Evolutionary conservation across 2,797 vertebrate species (phyloP).

Genomic region (Scleropages formosus): DNA sequence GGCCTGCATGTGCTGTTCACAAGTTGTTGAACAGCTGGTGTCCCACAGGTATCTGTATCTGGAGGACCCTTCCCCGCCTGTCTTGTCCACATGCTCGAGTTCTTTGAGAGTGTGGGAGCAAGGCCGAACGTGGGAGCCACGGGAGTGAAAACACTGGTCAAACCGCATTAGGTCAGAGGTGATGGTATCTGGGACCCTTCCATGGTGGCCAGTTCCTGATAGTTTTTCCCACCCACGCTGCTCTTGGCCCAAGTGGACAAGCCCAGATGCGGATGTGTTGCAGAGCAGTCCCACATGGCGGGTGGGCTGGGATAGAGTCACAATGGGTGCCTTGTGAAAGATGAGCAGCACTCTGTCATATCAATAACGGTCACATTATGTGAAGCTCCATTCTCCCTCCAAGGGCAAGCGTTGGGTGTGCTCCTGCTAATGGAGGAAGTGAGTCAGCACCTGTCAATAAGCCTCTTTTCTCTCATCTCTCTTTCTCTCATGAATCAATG

Average conservation of each 20-base stretch:
- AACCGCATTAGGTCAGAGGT: neutral
- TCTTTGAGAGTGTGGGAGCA: too few species aligned
- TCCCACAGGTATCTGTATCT: too few species aligned
- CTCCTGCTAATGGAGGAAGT: slow-evolving; percentile 19
- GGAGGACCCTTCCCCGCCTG: too few species aligned
- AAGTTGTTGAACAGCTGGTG: too few species aligned
- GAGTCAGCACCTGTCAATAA: slow-evolving; percentile 5
- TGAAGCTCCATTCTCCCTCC: neutral
- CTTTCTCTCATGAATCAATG: neutral
- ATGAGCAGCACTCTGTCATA: neutral
- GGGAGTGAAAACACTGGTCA: neutral
- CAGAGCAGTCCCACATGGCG: neutral
- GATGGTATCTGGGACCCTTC: neutral
- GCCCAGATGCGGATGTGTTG: too few species aligned
- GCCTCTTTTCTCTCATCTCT: neutral
- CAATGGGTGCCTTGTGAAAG: slow-evolving; percentile 3
- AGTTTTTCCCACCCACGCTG: neutral
- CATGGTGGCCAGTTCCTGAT: neutral
- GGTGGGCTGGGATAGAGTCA: neutral
- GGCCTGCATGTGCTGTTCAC: too few species aligned
- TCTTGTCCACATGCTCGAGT: too few species aligned
- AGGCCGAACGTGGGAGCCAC: too few species aligned
- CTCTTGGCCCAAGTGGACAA: neutral
- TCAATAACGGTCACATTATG: neutral
- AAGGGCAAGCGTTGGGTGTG: neutral